Conservation (phyloP, 1,140 invertebrate genomes). For the Zophobas morio region DNA sequence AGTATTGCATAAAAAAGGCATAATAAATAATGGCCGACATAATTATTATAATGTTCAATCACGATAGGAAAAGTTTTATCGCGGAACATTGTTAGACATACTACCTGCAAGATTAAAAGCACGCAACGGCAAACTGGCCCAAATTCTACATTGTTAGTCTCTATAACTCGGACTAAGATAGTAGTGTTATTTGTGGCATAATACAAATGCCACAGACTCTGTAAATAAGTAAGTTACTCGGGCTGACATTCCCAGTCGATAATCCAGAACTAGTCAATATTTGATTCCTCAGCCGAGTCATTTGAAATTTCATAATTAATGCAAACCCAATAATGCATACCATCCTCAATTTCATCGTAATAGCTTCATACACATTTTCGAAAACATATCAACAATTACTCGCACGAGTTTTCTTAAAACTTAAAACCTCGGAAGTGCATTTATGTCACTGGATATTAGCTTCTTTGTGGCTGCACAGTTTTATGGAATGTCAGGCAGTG, state of each 20-base stretch:
- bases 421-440: constrained; percentile 3
- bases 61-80: constrained; percentile 49
- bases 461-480: constrained; percentile 8
- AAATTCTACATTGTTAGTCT: constrained; percentile 39
- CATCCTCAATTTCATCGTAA: constrained; percentile 3
- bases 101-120: constrained; percentile 43
- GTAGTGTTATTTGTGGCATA: constrained; percentile 30
- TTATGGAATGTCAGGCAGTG: background rate
- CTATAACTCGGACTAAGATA: constrained; percentile 22
- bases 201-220: constrained; percentile 42
- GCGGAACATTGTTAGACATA: constrained; percentile 52
- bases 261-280: constrained; percentile 43
- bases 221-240: constrained; percentile 40
- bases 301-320: constrained; percentile 43
- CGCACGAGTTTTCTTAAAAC: too few relatives aligned
- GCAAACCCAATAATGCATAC: constrained; percentile 27
- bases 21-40: constrained; percentile 45
- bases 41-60: constrained; percentile 47
- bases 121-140: constrained; percentile 43
- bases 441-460: constrained; percentile 16
- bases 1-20: constrained; percentile 29
- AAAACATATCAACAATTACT: too few relatives aligned
- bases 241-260: constrained; percentile 43
- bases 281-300: constrained; percentile 38
- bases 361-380: too few relatives aligned